Conservation (phyloP, 2,888 invertebrate species). For the Tethea ocularis region DNA sequence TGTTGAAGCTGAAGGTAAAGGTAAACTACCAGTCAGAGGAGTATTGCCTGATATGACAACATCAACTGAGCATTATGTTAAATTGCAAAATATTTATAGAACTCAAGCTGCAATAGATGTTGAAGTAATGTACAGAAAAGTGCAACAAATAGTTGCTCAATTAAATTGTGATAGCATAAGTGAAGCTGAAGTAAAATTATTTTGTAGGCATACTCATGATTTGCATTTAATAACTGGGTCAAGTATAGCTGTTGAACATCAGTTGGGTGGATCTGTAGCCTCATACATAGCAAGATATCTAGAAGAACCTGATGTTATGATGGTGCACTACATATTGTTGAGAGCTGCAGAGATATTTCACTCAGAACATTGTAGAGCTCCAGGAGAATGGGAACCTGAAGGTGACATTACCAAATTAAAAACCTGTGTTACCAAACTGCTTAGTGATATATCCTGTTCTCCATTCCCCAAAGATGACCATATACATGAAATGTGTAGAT, state of each 20-base stretch:
- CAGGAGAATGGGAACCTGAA: conserved; percentile 95
- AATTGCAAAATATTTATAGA: conserved; percentile 94
- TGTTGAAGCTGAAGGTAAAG: conserved; percentile 92
- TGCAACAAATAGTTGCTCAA: conserved; percentile 90
- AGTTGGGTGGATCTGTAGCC: conserved; percentile 84
- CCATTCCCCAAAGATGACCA: conserved; percentile 94
- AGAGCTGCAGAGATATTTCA: conserved; percentile 96
- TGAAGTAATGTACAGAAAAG: conserved; percentile 91
- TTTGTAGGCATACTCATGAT: conserved; percentile 94
- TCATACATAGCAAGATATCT: conserved; percentile 86
- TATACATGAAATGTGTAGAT: conserved; percentile 97
- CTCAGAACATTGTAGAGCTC: conserved; percentile 93
- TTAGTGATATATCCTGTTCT: conserved; percentile 93
- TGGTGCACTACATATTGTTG: conserved; percentile 95
- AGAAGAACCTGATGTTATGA: conserved; percentile 93
- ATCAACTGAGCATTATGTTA: conserved; percentile 95
- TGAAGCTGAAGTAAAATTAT: conserved; percentile 91
- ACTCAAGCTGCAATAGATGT: conserved; percentile 93
- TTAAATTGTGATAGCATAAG: conserved; percentile 90
- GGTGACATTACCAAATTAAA: conserved; percentile 95
- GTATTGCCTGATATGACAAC: conserved; percentile 98
- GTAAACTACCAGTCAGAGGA: conserved; percentile 92
- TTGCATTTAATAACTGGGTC: conserved; percentile 91
- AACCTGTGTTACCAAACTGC: conserved; percentile 87
- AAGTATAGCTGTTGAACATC: conserved; percentile 92